Base-by-base conservation (phyloP, 2,113 vertebrate genomes). In the Emydura subglobosa region DNA sequence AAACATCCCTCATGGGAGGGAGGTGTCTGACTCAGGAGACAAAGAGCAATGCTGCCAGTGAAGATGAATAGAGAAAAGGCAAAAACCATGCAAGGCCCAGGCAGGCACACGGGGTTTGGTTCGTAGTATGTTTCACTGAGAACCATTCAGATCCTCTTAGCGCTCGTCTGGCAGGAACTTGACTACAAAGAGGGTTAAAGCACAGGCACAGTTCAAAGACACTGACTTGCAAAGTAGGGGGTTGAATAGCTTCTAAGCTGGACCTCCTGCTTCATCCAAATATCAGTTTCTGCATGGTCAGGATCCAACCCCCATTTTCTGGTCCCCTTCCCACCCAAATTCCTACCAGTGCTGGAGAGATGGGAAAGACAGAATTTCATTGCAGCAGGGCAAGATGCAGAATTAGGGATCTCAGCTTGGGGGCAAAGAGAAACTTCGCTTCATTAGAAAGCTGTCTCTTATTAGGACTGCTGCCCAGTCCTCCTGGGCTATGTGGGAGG, bases 1-100 rank as follows among this genome's bases (percentile, higher is more conserved):
- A 34, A n/a, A 31, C 34, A 19, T 8, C 61, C n/a, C 21, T 79
- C 1, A 1, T 0, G 13, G 22, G 27, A n/a, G 1, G 5, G 51
- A 25, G n/a, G 51, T 27, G 53, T 61, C 14, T 44, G 4, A 19
- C 55, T 10, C 10, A 47, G 82, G 42, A 61, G 54, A 29, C 25
- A 82, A 25, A 21, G 16, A 44, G 14, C 55, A 31, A 9, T 34
- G 27, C 14, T 47, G 55, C 42, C 10, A 10, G 16, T 59, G 25
- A 4, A 39, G 61, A 68, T 21, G 29, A 29, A 16, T 4, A 16
- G n/a, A 47, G 54, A 83, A 10, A 49, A 61, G 47, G 82, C 55
- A 47, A 83, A 83, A 83, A 10, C 42, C 2, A 34, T 2, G 21
- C 3, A 5, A 47, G 24, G 19, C 4, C 31, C 79, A 51, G 6